Evolutionary conservation across 1,140 invertebrate genomes (phyloP), one percentile per base, ranked within the genome.

Genomic region (Drosophila mayri): DNA sequence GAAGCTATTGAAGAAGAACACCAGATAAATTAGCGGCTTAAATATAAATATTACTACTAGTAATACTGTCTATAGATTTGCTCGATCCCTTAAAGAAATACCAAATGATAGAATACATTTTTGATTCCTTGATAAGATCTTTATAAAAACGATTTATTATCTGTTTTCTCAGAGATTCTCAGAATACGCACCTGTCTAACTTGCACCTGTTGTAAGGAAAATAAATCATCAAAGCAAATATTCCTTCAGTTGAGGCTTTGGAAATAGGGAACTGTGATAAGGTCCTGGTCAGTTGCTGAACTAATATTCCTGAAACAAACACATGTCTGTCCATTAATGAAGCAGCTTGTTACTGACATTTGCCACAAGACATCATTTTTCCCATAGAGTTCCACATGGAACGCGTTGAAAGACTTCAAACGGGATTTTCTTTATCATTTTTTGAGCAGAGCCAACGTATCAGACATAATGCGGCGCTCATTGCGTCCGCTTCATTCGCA

Each of bases 401-500:
- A 30, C 28, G 28, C 28, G 20, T 14, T 35, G 14, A 47, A 30
- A 30, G 35, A 25, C 22, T 28, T 67, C 57, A 72, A 44, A 52
- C 30, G 25, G 50, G 40, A 49, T 63, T 54, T 49, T 28, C 32
- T 38, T 38, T 64, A 38, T 46, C 18, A 55, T 35, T 40, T 57
- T 43, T 20, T 25, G 30, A 38, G 67, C 32, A 38, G 32, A 44
- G 14, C 32, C 25, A 57, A 64, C 25, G 16, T 49, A 55, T 62
- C 47, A 46, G 40, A 20, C 47, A 73, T 62, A 74, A 73, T 74
- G 72, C 40, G 72, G 50, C 12, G 50, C 38, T 38, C 52, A 55
- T 50, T 66, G 28, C 18, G 35, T 35, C 16, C 16, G 35, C 35
- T 71, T 49, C 38, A 72, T 68, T 82, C 63, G 68, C 75, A 82